Percentiles rank a stretch among this genome's conserved stretches.
These are phyloP conservation scores for Caerostris extrusa DNA, from an alignment of 1,140 invertebrate species.

Conservation along the genomic window DNA sequence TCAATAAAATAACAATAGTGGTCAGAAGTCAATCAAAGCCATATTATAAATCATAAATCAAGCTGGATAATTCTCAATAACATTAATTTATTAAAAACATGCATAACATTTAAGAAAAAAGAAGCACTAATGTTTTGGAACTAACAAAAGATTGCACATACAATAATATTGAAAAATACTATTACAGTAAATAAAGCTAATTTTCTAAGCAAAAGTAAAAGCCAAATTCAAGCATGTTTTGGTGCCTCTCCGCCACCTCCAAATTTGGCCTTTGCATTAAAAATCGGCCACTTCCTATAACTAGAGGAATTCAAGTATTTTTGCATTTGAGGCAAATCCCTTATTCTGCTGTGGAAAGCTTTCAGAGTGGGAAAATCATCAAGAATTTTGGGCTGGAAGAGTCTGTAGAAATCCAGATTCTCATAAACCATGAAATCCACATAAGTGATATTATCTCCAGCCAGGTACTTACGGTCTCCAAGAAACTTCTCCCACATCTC, in stretches of 20 bases:
- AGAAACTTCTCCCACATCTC: conserved; percentile 82
- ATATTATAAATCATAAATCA: too few relatives aligned
- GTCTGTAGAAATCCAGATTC: conserved; percentile 81
- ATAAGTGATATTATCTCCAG: conserved; percentile 83
- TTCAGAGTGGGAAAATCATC: conserved; percentile 81
- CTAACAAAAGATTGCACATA: too few relatives aligned
- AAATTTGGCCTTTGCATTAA: conserved; percentile 81
- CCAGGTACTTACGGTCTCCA: conserved; percentile 82
- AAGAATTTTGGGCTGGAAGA: conserved; percentile 81
- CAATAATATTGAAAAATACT: too few relatives aligned
- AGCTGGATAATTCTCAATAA: too few relatives aligned
- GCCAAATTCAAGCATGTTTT: not conserved
- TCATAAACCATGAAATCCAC: conserved; percentile 84
- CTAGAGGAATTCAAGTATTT: conserved; percentile 81
- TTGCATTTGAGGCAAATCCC: conserved; percentile 80
- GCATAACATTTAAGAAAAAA: too few relatives aligned
- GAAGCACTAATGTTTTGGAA: too few relatives aligned
- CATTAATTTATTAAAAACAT: too few relatives aligned
- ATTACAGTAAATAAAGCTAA: too few relatives aligned
- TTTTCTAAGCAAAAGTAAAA: not conserved
- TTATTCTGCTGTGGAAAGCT: conserved; percentile 81
- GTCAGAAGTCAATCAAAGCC: too few relatives aligned
- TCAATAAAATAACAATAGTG: too few relatives aligned
- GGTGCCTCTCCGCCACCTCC: conserved; percentile 76
- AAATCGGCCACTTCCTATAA: conserved; percentile 80